Evolutionary conservation across 30 jellyfish, hydroid and myxozoan genomes (phyloP), one percentile per base, ranked within the genome.

Genomic region (Morbakka virulenta): DNA sequence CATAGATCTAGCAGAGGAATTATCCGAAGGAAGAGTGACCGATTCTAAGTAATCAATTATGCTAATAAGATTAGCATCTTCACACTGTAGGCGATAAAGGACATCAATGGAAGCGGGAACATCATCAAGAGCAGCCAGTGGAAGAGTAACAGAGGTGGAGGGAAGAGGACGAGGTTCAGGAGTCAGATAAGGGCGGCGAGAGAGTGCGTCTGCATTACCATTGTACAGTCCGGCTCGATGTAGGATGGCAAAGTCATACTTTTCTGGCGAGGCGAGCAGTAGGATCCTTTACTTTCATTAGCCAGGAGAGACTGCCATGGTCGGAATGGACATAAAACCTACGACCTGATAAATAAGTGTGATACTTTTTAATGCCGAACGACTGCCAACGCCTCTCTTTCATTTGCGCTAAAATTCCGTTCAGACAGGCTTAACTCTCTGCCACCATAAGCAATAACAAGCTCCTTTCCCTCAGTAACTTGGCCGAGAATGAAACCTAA

Each of bases 311-410:
- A n/a, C n/a, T n/a, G 74, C 72, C 48, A 28, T 62, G 88, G 66
- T 77, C 88, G 3, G 89, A 64, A 48, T 78, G 89, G 2, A 78
- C 74, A 31, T 13, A 48, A 50, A 64, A 78, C 24, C 66, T 62
- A 1, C 32, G 17, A 26, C 89, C 84, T 29, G 12, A 67, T 28
- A 66, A 67, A 49, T 64, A 79, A 1, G 71, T 84, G 50, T 67
- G 86, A 63, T 51, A 79, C 12, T 32, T 48, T 52, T 70, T 81
- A 21, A 81, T 69, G 11, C 86, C 92, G 3, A 1, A 69, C 85
- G 24, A 52, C 85, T 1, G 92, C 92, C 0, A 82, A 67, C 4
- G 94, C 94, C 64, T 82, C 82, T 17, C 78, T 30, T 48, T 61
- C 87, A 2, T 80, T 80, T 1, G 92, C 57, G 69, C 92, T n/a